A percentile compares a stretch with the other conserved stretches of the same genome.
Evolutionary conservation across 2,113 vertebrate genomes (phyloP).

Genomic region (Malaclemys terrapin): DNA sequence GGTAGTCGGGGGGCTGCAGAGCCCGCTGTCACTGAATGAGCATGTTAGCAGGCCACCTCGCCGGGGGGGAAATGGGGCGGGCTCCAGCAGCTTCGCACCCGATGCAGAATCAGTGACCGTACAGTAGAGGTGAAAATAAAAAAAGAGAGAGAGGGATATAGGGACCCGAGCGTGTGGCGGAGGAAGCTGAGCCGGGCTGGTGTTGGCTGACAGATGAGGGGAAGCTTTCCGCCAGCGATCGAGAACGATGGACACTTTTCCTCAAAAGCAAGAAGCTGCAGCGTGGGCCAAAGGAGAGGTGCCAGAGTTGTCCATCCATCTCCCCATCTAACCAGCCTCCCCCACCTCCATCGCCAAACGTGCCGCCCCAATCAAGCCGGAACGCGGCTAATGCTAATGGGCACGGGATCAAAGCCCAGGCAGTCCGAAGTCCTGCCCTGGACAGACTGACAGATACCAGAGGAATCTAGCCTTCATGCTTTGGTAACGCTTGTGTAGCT

Average conservation of each 20-base stretch:
- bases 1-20: no score
- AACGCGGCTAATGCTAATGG: no score
- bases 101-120: no score
- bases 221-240: background rate
- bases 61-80: no score
- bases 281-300: background rate
- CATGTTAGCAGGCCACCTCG: no score
- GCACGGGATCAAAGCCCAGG: background rate
- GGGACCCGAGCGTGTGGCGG: background rate
- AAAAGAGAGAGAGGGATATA: fast-evolving
- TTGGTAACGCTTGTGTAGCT: background rate
- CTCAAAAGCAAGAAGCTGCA: background rate
- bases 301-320: background rate
- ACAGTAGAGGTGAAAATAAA: no score
- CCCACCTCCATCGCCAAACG: no score
- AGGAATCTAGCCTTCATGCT: background rate
- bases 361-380: no score
- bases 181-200: background rate
- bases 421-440: background rate
- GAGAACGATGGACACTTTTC: background rate
- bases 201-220: background rate
- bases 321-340: background rate
- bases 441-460: background rate
- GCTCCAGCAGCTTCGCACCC: background rate
- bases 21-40: no score